A percentile compares a stretch with the other conserved stretches of the same genome.
phyloP scores from a whole-genome alignment of 1,140 invertebrate species.

The Caenorhabditis brenneri region DNA sequence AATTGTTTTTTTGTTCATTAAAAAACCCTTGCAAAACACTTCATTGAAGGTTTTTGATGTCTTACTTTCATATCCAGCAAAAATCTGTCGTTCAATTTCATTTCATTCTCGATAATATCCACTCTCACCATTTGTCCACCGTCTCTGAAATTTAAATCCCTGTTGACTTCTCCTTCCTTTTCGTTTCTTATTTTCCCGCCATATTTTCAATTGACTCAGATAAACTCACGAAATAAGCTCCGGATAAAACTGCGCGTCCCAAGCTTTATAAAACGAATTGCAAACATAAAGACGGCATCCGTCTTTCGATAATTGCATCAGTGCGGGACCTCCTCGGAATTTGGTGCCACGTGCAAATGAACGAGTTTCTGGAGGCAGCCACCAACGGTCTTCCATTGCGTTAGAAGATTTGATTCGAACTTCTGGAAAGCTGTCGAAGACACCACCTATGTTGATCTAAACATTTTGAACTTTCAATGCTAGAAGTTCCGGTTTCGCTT shows the following conservation, averaged over 20 bases:
- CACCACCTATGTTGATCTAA: conserved; percentile 42
- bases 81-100: conserved; percentile 43
- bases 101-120: conserved; percentile 2
- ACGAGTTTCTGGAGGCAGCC: neutral
- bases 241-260: conserved; percentile 56
- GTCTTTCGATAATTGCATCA: conserved; percentile 52
- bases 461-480: too few relatives aligned
- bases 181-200: neutral
- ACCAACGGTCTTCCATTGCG: conserved; percentile 24
- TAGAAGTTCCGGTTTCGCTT: too few relatives aligned
- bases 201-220: neutral
- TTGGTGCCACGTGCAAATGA: conserved; percentile 16
- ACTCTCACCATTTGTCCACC: conserved; percentile 41
- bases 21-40: too few relatives aligned
- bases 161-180: neutral
- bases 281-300: conserved; percentile 53
- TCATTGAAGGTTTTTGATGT: neutral
- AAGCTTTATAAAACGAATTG: conserved; percentile 51
- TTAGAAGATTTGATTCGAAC: neutral
- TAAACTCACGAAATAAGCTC: conserved; percentile 50
- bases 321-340: conserved; percentile 52
- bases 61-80: conserved; percentile 41
- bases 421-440: neutral
- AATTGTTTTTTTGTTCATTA: too few relatives aligned
- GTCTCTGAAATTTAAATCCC: conserved; percentile 24